These are phyloP conservation scores for Phthorimaea operculella DNA, from an alignment of 1,140 invertebrate species.

Conservation along the genomic window DNA sequence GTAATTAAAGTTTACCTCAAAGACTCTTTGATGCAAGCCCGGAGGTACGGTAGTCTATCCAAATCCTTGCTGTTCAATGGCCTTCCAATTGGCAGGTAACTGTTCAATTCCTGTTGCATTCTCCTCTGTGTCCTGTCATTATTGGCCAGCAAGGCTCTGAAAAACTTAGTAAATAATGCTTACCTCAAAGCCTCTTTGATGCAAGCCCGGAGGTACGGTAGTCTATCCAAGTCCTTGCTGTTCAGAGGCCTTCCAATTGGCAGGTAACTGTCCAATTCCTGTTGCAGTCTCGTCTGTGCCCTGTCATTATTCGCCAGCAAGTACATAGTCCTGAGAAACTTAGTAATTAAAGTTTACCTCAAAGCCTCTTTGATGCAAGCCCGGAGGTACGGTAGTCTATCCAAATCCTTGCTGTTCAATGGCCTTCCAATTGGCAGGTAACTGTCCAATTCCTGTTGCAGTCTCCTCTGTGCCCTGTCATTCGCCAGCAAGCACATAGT, in stretches of 20 bases:
- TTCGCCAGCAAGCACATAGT: conserved; percentile 83
- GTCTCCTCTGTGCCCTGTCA: conserved; percentile 76
- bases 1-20: conserved; percentile 72
- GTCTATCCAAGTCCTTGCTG: conserved; percentile 73
- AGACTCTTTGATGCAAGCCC: conserved; percentile 87
- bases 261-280: conserved; percentile 75
- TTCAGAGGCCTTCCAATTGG: conserved; percentile 70
- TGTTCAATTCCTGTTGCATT: conserved; percentile 76
- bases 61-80: conserved; percentile 73
- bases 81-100: conserved; percentile 68
- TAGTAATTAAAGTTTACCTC: conserved; percentile 67
- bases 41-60: conserved; percentile 80
- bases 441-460: conserved; percentile 77
- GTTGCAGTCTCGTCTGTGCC: conserved; percentile 77
- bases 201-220: conserved; percentile 86
- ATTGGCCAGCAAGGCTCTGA: conserved; percentile 79
- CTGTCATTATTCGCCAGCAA: conserved; percentile 80
- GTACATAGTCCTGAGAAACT: conserved; percentile 36
- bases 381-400: conserved; percentile 81
- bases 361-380: conserved; percentile 90
- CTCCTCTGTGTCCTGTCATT: conserved; percentile 80
- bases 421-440: conserved; percentile 69
- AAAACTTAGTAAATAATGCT: conserved; percentile 10
- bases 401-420: conserved; percentile 74
- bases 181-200: conserved; percentile 91